Evolutionary conservation across 2,888 invertebrate species (phyloP).

Genomic region (Pachydiplax longipennis): DNA sequence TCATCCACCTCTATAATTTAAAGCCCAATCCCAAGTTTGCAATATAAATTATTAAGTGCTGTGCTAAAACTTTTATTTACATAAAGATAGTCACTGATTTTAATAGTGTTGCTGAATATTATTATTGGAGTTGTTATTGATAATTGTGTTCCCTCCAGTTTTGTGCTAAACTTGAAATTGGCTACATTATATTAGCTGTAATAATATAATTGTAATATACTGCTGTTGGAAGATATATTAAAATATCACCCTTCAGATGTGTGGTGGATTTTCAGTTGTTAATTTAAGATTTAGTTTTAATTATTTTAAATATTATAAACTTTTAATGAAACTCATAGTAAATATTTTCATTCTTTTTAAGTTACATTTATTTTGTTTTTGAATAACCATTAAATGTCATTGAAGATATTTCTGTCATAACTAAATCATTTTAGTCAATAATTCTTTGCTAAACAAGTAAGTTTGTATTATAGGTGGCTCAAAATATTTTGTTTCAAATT

Average conservation of each 20-base stretch:
- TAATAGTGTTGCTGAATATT: slow-evolving; percentile 19
- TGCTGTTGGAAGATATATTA: slow-evolving; percentile 17
- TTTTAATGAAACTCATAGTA: not conserved
- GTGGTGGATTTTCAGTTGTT: not conserved
- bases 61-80: not conserved
- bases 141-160: slow-evolving; percentile 31
- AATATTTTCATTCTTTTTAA: slow-evolving; percentile 12
- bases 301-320: not conserved
- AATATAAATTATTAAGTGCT: not conserved
- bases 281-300: not conserved
- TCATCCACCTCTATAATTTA: not conserved
- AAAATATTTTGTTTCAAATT: not conserved
- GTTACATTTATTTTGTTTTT: not conserved
- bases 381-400: not conserved
- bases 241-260: not conserved
- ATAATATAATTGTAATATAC: slow-evolving; percentile 14
- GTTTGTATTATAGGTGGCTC: not conserved
- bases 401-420: too few species aligned
- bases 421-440: not conserved
- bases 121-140: slow-evolving; percentile 21
- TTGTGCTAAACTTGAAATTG: slow-evolving; percentile 20
- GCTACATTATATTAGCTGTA: not conserved
- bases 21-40: not conserved
- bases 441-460: not conserved
- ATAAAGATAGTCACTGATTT: slow-evolving; percentile 29